Evolutionary conservation across 1,140 invertebrate species (phyloP).

Genomic region (Lucilia sericata): DNA sequence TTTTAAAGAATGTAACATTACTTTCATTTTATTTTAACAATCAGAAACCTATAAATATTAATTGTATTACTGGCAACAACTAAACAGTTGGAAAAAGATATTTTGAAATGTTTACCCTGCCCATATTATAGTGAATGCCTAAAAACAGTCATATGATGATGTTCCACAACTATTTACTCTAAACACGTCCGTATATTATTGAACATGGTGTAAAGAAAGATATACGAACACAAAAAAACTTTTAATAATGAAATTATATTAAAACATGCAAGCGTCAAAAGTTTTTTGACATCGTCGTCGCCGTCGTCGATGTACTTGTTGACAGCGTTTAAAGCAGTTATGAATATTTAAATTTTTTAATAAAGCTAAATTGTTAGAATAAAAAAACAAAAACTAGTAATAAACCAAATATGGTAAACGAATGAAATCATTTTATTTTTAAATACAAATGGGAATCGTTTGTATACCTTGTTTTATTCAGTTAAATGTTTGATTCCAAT

Average conservation of each 20-base stretch:
- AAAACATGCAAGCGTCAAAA: not conserved
- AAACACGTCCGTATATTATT: not conserved
- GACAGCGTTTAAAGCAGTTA: not conserved
- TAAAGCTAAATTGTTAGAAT: not conserved
- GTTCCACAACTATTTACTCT: not conserved
- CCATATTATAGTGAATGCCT: not conserved
- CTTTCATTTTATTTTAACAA: too few species aligned
- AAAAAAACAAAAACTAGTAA: not conserved
- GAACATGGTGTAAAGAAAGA: not conserved
- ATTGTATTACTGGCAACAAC: too few species aligned
- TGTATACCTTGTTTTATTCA: too few species aligned
- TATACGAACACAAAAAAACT: not conserved
- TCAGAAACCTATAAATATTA: too few species aligned
- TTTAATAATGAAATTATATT: not conserved
- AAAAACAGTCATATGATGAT: not conserved
- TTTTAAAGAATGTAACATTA: too few species aligned
- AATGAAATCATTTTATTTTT: not conserved
- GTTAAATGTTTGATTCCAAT: too few species aligned
- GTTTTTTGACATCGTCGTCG: slow-evolving; percentile 4
- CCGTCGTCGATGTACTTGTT: too few species aligned
- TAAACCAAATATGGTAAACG: not conserved
- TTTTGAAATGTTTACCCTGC: not conserved
- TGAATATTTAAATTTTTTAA: not conserved
- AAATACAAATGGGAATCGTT: too few species aligned
- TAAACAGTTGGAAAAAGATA: too few species aligned